These are phyloP conservation scores for Colletes gigas DNA, from an alignment of 1,140 invertebrate genomes.

Conservation along the genomic window DNA sequence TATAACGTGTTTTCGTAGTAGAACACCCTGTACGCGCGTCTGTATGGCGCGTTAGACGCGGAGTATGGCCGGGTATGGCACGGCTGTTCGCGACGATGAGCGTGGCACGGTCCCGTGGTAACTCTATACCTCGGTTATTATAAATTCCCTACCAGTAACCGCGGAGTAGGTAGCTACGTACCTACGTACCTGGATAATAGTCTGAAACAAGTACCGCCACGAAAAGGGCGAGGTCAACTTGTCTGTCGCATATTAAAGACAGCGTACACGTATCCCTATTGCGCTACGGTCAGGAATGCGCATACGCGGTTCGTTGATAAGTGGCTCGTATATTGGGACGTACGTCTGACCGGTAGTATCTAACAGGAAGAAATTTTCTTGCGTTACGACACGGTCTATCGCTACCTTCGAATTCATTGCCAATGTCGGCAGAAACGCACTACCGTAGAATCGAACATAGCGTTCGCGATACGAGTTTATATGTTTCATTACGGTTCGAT, in stretches of 20 bases:
- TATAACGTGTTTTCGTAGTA: conserved; percentile 17
- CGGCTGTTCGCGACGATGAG: conserved; percentile 58
- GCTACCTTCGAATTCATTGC: conserved; percentile 27
- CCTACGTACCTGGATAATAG: conserved; percentile 73
- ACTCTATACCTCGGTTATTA: conserved; percentile 72
- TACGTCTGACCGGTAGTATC: conserved; percentile 36
- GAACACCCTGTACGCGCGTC: conserved; percentile 22
- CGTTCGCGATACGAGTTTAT: background rate
- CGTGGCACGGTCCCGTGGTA: conserved; percentile 57
- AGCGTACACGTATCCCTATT: conserved; percentile 57
- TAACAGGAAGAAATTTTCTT: conserved; percentile 54
- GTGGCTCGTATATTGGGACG: conserved; percentile 66
- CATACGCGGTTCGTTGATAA: conserved; percentile 45
- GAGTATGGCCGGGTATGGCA: background rate
- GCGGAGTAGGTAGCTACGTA: conserved; percentile 66
- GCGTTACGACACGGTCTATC: conserved; percentile 37
- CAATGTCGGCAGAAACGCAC: conserved; percentile 1
- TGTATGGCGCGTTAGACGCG: background rate
- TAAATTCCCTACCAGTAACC: conserved; percentile 74
- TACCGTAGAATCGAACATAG: background rate
- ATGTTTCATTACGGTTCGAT: background rate
- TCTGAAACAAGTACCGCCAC: conserved; percentile 73
- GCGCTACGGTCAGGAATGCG: conserved; percentile 58
- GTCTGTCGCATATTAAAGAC: conserved; percentile 77
- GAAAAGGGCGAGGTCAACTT: conserved; percentile 75